Conservation (phyloP, 2,797 vertebrate species). For the Garrulus glandarius region DNA sequence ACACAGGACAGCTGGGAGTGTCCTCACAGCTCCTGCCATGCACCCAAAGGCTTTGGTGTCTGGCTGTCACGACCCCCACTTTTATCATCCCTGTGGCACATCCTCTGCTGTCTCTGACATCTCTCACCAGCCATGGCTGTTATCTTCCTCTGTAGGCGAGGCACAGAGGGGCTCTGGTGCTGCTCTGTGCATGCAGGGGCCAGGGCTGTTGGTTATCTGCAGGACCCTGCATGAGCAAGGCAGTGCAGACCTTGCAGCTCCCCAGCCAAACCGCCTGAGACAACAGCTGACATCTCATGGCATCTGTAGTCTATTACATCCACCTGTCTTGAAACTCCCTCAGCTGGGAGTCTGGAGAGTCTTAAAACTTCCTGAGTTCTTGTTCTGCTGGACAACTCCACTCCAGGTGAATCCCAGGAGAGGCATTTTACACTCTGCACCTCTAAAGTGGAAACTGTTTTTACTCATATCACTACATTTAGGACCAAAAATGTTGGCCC, state of each 20-base stretch:
- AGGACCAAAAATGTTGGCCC: background rate
- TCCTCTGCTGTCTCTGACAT: background rate
- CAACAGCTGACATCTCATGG: background rate
- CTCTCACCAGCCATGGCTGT: background rate
- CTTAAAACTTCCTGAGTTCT: background rate
- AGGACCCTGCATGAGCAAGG: background rate
- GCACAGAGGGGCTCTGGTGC: background rate
- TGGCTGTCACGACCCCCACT: background rate
- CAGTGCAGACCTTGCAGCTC: background rate
- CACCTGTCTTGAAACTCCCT: background rate
- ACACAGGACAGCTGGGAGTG: accelerated
- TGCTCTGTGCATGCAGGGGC: background rate
- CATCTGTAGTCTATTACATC: background rate
- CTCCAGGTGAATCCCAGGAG: background rate
- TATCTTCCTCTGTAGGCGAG: background rate
- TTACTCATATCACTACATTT: background rate
- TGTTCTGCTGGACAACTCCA: background rate
- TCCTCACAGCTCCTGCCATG: background rate
- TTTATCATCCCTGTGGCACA: background rate
- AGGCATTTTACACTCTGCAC: background rate
- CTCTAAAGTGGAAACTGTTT: background rate
- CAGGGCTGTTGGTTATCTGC: background rate
- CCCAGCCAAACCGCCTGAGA: background rate
- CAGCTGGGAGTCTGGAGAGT: background rate
- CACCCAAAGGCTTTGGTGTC: background rate